Base-by-base conservation (phyloP, 2,113 vertebrate genomes). In the Lagopus muta region DNA sequence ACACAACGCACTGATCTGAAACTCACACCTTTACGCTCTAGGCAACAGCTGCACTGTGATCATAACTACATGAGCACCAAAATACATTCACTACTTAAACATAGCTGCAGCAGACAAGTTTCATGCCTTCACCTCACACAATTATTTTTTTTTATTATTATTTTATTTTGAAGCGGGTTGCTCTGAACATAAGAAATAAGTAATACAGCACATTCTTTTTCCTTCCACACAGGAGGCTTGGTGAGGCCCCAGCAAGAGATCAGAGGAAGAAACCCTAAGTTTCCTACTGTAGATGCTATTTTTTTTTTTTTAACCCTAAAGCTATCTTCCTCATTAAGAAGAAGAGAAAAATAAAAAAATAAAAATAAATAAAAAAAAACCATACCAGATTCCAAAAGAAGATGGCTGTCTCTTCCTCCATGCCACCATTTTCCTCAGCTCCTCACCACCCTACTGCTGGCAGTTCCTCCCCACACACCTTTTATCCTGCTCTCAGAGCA, bases 361-460 rank as follows among this genome's bases (percentile, higher is more conserved):
- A 92, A 64, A 89, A 47, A 61, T 28, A 92, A 64, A 89, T 43
- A 43, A 78, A 60, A 30, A 22, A 77, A 84, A 16, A 8, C 5
- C 79, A 82, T 22, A 67, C 78, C 71, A 40, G 42, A 66, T 20
- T 17, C 58, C 74, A 28, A 11, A 40, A 43, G 32, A 32, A 11
- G 3, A 3, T 12, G 76, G 34, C 11, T 69, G 32, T 12, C 18
- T 34, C 52, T 47, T 50, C 38, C 18, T 10, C 38, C 24, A 21
- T 62, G 13, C 19, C 40, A 25, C 71, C 24, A 69, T n/a, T 13
- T 67, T 61, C 54, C 25, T 47, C 47, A n/a, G 36, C 22, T 48
- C 18, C 27, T 64, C 3, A 0, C 42, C n/a, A 25, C 11, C 25
- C 42, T 32, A 19, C 42, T 28, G 16, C 24, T 30, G 28, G 34